A percentile compares a stretch with the other conserved stretches of the same genome.
Evolutionary conservation across 1,140 invertebrate species (phyloP).

Genomic region (Cydia amplana): DNA sequence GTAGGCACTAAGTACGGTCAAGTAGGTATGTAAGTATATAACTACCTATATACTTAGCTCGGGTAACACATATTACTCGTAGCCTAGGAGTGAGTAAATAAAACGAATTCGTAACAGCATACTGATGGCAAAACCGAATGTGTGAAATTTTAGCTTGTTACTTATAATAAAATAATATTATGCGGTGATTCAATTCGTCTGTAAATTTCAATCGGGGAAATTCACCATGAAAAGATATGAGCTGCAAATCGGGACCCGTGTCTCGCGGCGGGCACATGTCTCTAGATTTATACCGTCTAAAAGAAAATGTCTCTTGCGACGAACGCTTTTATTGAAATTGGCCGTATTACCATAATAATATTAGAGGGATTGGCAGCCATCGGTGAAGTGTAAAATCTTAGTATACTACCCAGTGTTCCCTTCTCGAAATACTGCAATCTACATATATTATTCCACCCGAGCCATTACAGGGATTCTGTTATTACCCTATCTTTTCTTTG

Average conservation of each 20-base stretch:
- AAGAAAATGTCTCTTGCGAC: slow-evolving; percentile 64
- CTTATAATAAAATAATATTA: slow-evolving; percentile 35
- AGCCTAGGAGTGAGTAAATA: not conserved
- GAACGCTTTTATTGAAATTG: slow-evolving; percentile 76
- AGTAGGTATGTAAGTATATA: too few species aligned
- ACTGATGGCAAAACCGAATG: not conserved
- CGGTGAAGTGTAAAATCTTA: slow-evolving; percentile 70
- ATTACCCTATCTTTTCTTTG: slow-evolving; percentile 71
- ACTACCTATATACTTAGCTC: too few species aligned
- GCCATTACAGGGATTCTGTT: slow-evolving; percentile 63
- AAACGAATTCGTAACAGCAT: not conserved
- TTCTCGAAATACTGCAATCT: slow-evolving; percentile 65
- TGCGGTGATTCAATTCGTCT: slow-evolving; percentile 25
- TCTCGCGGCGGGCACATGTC: slow-evolving; percentile 65
- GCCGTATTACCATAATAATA: slow-evolving; percentile 75
- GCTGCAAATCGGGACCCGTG: slow-evolving; percentile 68
- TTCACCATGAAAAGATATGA: slow-evolving; percentile 59
- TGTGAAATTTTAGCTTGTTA: not conserved
- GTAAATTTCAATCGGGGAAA: slow-evolving; percentile 26
- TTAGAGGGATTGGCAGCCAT: slow-evolving; percentile 74
- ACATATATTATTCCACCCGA: slow-evolving; percentile 61
- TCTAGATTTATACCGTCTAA: slow-evolving; percentile 67
- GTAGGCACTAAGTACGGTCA: too few species aligned
- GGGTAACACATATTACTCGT: too few species aligned
- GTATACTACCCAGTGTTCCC: slow-evolving; percentile 64